These are phyloP conservation scores for Drosophila obscura DNA, from an alignment of 1,140 invertebrate species.

Conservation along the genomic window DNA sequence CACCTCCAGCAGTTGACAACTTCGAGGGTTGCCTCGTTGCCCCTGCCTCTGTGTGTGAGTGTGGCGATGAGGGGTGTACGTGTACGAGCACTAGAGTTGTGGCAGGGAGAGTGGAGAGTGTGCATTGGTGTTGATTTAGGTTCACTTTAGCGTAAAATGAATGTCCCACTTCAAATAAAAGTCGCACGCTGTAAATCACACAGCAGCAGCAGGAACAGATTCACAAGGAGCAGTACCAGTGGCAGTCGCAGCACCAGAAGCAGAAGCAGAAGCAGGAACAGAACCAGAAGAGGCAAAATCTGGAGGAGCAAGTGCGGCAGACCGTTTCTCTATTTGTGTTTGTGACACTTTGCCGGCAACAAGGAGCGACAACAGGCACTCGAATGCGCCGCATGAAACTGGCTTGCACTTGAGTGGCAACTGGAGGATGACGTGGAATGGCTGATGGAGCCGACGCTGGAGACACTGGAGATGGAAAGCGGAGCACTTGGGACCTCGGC, in stretches of 20 bases:
- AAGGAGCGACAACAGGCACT: conserved; percentile 66
- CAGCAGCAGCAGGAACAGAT: conserved; percentile 54
- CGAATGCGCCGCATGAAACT: conserved; percentile 76
- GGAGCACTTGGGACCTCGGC: neutral
- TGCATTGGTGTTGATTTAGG: conserved; percentile 76
- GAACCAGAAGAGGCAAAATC: neutral
- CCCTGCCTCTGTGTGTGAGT: conserved; percentile 5
- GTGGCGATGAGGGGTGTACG: neutral
- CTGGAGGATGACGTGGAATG: conserved; percentile 22
- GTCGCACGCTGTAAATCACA: conserved; percentile 80
- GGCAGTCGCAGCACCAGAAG: neutral
- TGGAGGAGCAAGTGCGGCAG: conserved; percentile 47
- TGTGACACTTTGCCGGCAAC: conserved; percentile 68
- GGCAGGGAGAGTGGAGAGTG: neutral
- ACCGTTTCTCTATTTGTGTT: conserved; percentile 70
- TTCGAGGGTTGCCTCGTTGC: conserved; percentile 2
- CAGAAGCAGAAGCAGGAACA: neutral
- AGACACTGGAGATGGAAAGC: neutral
- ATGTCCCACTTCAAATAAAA: conserved; percentile 82
- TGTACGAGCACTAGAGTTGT: conserved; percentile 1
- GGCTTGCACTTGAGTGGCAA: conserved; percentile 74
- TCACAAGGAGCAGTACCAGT: neutral
- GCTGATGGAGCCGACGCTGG: conserved; percentile 19
- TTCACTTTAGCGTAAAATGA: conserved; percentile 82
- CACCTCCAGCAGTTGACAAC: conserved; percentile 17